Evolutionary conservation across 2,113 vertebrate species (phyloP).

Genomic region (Pan troglodytes): NHGRI_mPanTro3-v2.1_pri NC_072415.2:49245001-49245500

Average conservation of each 20-base stretch:
- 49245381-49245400: too few species aligned
- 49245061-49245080: neutral
- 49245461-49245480: too few species aligned
- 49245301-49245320: constrained; percentile 61
- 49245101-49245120: constrained; percentile 44
- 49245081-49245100: constrained; percentile 11
- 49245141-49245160: constrained; percentile 11
- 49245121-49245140: neutral
- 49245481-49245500: too few species aligned
- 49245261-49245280: constrained; percentile 57
- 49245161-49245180: constrained; percentile 2
- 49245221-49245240: constrained; percentile 55
- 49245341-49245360: too few species aligned
- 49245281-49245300: constrained; percentile 68
- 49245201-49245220: constrained; percentile 50
- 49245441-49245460: too few species aligned
- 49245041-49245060: constrained; percentile 5
- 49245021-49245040: neutral
- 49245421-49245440: too few species aligned
- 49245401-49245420: too few species aligned
- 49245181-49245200: constrained; percentile 51
- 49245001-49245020: neutral
- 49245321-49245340: neutral
- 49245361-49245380: too few species aligned
- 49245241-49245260: constrained; percentile 52